Conservation (phyloP, 2,113 vertebrate genomes). For the Gallinago paraguaiae region DNA sequence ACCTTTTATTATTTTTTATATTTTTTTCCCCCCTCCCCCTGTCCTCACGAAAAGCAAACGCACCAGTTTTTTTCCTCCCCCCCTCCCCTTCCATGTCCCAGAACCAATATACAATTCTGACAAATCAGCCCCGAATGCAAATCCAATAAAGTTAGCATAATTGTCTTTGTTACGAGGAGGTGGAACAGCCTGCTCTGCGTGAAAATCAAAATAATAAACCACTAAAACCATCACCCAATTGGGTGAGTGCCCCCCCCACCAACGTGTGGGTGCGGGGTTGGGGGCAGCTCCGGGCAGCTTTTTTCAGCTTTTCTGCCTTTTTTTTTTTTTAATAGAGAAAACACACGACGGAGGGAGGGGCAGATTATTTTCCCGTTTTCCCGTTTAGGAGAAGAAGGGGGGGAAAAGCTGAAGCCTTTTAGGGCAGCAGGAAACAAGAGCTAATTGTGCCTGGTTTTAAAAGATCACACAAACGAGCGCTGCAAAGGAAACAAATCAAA, state of each 20-base stretch:
- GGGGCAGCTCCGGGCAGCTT: not conserved
- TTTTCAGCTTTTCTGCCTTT: not conserved
- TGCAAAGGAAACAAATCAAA: not conserved
- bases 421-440: not conserved
- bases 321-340: not conserved
- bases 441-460: slow-evolving; percentile 11
- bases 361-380: not conserved
- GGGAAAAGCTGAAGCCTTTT: not conserved
- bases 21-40: too few relatives aligned
- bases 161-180: slow-evolving; percentile 54
- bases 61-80: not conserved
- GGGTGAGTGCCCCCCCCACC: not conserved
- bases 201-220: slow-evolving; percentile 42
- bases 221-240: not conserved
- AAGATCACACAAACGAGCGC: not conserved
- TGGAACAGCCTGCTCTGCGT: slow-evolving; percentile 50
- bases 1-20: not conserved
- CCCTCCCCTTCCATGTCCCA: slow-evolving; percentile 23
- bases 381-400: not conserved
- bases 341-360: not conserved
- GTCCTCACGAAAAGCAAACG: slow-evolving; percentile 42
- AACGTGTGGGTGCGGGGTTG: not conserved
- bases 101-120: slow-evolving; percentile 56
- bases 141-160: slow-evolving; percentile 67
- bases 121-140: slow-evolving; percentile 64